Evolutionary conservation across 1,140 invertebrate species (phyloP).

Genomic region (Aleiodes sp.): DNA sequence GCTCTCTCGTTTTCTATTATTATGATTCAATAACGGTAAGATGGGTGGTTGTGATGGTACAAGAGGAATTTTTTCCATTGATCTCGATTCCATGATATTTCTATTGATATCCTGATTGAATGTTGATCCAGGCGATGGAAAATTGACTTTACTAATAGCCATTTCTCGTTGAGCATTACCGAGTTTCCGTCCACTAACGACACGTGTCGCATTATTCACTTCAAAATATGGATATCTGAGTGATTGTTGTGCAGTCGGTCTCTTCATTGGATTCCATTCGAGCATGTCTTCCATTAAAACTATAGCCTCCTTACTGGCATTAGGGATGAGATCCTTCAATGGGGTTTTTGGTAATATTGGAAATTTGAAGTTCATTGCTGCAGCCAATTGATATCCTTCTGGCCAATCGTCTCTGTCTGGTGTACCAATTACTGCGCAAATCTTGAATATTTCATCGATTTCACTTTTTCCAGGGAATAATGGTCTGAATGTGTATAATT

Average conservation of each 20-base stretch:
- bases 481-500: conserved; percentile 97
- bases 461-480: conserved; percentile 97
- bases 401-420: conserved; percentile 95
- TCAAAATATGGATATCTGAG: conserved; percentile 87
- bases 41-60: conserved; percentile 45
- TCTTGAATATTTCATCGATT: conserved; percentile 98
- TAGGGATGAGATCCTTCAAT: conserved; percentile 83
- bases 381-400: conserved; percentile 92
- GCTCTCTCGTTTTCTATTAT: conserved; percentile 50
- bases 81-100: conserved; percentile 53
- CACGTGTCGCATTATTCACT: conserved; percentile 62
- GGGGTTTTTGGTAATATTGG: conserved; percentile 85
- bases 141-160: conserved; percentile 61
- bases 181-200: conserved; percentile 50
- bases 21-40: conserved; percentile 56
- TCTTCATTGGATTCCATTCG: conserved; percentile 90
- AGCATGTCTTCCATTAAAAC: conserved; percentile 88
- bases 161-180: conserved; percentile 57
- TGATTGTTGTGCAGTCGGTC: conserved; percentile 90
- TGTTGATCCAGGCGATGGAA: conserved; percentile 51
- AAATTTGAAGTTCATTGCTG: conserved; percentile 96
- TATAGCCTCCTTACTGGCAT: conserved; percentile 85
- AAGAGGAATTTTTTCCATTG: conserved; percentile 35
- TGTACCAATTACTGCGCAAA: conserved; percentile 94
- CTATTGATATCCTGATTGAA: conserved; percentile 49